These are phyloP conservation scores for Turritopsis rubra DNA, from an alignment of 30 jellyfish, hydroid and myxozoan species.

Conservation along the genomic window DNA sequence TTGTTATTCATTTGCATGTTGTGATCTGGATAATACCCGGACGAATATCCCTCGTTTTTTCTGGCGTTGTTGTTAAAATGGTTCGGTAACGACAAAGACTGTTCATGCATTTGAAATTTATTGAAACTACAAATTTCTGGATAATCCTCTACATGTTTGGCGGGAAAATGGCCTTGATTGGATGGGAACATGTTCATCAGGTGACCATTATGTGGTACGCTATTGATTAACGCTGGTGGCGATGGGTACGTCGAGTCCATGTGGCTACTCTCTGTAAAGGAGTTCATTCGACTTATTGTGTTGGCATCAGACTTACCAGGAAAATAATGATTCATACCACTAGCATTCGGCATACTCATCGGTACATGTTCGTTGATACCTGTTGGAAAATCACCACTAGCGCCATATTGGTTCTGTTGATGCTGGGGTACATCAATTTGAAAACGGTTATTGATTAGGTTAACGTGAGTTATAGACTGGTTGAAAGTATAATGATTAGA, in stretches of 20 bases:
- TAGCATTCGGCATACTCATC: neutral
- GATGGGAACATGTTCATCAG: neutral
- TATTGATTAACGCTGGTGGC: constrained; percentile 24
- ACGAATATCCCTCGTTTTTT: constrained; percentile 27
- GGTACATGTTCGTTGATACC: neutral
- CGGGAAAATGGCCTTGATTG: neutral
- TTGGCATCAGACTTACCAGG: neutral
- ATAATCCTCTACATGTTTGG: neutral
- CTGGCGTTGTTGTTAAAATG: neutral
- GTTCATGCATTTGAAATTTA: neutral
- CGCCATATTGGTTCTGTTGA: neutral
- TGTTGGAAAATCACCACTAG: neutral
- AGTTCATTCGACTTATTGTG: neutral
- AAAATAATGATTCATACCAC: constrained; percentile 13
- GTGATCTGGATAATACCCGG: constrained; percentile 10
- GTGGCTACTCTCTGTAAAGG: constrained; percentile 18
- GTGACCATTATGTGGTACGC: neutral
- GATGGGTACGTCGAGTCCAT: constrained; percentile 3
- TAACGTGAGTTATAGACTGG: constrained; percentile 27
- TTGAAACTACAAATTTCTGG: neutral
- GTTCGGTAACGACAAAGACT: constrained; percentile 7
- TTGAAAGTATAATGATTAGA: constrained; percentile 26
- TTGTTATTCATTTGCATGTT: neutral
- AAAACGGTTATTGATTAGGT: constrained; percentile 25
- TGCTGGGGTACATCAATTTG: constrained; percentile 23